Evolutionary conservation across 2,888 invertebrate species (phyloP).

Genomic region (Acleris emargana): DNA sequence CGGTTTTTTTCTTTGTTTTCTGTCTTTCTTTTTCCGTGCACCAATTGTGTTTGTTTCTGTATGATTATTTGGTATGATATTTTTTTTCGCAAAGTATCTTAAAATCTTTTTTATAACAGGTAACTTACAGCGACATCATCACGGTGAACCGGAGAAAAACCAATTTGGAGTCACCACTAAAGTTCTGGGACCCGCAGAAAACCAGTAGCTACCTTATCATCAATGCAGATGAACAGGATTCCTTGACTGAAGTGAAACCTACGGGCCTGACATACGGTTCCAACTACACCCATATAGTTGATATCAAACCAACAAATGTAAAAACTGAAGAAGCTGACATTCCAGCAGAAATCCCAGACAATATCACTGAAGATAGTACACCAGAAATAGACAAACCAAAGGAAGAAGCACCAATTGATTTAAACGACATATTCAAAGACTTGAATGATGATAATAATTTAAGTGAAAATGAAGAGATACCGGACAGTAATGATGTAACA

Average conservation of each 20-base stretch:
- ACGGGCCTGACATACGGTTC: background rate
- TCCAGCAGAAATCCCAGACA: background rate
- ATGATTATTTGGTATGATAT: too few relatives aligned
- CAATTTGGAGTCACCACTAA: conserved; percentile 22
- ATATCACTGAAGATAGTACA: background rate
- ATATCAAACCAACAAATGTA: conserved; percentile 8
- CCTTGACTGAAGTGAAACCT: background rate
- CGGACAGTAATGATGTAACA: too few relatives aligned
- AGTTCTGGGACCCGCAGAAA: conserved; percentile 25
- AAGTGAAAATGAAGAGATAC: background rate
- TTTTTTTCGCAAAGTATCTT: background rate
- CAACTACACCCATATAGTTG: conserved; percentile 5
- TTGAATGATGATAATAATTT: conserved; percentile 9
- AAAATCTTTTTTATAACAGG: conserved; percentile 5
- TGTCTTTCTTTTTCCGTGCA: too few relatives aligned
- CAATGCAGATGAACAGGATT: background rate
- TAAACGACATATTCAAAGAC: conserved; percentile 40
- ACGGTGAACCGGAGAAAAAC: conserved; percentile 28
- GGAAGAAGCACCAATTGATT: conserved; percentile 29
- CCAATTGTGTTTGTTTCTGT: too few relatives aligned
- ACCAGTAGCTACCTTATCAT: conserved; percentile 11
- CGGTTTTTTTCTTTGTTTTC: too few relatives aligned
- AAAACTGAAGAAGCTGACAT: conserved; percentile 4
- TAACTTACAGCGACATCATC: conserved; percentile 28
- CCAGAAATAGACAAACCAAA: conserved; percentile 28